A percentile compares a stretch with the other conserved stretches of the same genome.
phyloP scores from a whole-genome alignment of 2,113 vertebrate species.

The Trogon surrucura region DNA sequence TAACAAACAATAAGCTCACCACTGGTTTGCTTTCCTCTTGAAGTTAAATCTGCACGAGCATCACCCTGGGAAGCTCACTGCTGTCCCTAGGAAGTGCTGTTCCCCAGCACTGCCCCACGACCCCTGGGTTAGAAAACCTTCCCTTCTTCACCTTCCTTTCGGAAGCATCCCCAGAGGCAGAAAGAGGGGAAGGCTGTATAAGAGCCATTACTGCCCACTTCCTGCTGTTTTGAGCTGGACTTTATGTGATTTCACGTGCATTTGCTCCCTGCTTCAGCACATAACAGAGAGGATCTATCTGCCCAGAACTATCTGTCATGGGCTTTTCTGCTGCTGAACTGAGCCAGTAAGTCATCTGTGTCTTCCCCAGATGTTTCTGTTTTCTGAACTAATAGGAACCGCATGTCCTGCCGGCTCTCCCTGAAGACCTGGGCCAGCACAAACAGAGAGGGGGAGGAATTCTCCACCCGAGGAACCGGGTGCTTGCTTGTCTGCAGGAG shows the following conservation, averaged over 20 bases:
- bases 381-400: conserved; percentile 43
- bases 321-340: background rate
- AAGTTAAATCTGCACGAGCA: background rate
- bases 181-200: background rate
- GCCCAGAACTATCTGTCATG: background rate
- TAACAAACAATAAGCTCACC: background rate
- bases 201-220: background rate
- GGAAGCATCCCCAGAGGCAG: background rate
- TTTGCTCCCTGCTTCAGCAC: background rate
- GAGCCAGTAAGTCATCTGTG: background rate
- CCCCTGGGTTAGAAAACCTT: background rate
- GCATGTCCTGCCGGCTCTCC: background rate
- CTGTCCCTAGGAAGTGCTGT: background rate
- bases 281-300: background rate
- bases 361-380: conserved; percentile 40
- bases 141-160: background rate
- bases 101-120: background rate
- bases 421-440: background rate
- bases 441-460: background rate
- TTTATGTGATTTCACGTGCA: background rate
- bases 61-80: background rate
- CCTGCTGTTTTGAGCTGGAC: background rate
- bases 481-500: background rate
- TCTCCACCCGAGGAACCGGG: background rate
- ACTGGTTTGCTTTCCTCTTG: background rate